Evolutionary conservation across 1,140 invertebrate genomes (phyloP).

Genomic region (Atta cephalotes): DNA sequence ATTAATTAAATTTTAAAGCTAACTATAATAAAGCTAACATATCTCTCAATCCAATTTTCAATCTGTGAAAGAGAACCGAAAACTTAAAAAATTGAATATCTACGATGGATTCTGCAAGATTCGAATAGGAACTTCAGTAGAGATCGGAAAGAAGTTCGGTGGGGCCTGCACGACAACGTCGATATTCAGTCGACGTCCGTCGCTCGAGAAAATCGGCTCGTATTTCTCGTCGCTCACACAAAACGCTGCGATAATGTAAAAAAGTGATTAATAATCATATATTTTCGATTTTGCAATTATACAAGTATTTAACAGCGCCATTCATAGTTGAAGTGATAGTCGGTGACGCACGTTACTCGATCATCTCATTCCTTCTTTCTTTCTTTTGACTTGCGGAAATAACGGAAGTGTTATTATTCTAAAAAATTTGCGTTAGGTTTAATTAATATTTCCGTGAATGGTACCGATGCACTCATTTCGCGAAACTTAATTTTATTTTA

Average conservation of each 20-base stretch:
- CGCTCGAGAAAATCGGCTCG: constrained; percentile 71
- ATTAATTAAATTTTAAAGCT: background rate
- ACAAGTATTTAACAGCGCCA: background rate
- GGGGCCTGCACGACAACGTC: constrained; percentile 11
- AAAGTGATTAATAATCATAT: background rate
- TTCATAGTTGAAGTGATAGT: constrained; percentile 5
- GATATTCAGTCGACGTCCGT: constrained; percentile 70
- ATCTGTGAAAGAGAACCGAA: background rate
- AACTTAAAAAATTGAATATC: background rate
- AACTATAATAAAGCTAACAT: background rate
- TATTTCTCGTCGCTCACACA: constrained; percentile 12
- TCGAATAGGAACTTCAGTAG: background rate
- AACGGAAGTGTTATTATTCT: background rate
- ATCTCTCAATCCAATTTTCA: background rate
- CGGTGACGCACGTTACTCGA: too few species aligned
- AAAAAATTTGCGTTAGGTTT: background rate
- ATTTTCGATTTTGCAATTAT: background rate
- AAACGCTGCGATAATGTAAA: background rate
- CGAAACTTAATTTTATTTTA: constrained; percentile 8
- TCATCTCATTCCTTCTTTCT: background rate
- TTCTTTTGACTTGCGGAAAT: background rate
- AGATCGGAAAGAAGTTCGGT: constrained; percentile 29
- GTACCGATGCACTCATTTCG: background rate
- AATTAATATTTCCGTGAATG: background rate
- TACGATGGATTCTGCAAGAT: background rate